These are phyloP conservation scores for Marmota flaviventris DNA, from an alignment of 2,113 vertebrate species.

Conservation along the genomic window DNA sequence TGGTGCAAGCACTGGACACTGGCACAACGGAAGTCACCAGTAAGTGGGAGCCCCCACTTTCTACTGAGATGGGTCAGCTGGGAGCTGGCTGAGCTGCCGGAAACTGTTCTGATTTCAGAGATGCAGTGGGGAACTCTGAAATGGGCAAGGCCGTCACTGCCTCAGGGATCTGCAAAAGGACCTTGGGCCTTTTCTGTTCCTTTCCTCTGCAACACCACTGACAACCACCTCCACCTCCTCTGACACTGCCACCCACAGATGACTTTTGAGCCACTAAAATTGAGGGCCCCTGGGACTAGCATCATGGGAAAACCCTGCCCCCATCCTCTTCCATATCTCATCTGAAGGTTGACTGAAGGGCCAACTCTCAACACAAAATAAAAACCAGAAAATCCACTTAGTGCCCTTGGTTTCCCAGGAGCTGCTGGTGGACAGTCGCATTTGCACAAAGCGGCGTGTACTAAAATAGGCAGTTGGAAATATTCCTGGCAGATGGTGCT, in stretches of 20 bases:
- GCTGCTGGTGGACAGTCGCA: slow-evolving; percentile 36
- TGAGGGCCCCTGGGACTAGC: not conserved
- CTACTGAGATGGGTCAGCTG: not conserved
- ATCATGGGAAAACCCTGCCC: slow-evolving; percentile 52
- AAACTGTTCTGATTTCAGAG: not conserved
- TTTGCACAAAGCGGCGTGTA: slow-evolving; percentile 56
- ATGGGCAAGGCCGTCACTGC: not conserved
- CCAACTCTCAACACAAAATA: not conserved
- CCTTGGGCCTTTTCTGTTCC: not conserved
- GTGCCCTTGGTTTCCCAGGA: slow-evolving; percentile 57
- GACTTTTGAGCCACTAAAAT: slow-evolving; percentile 10
- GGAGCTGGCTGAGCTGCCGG: not conserved
- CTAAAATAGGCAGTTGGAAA: slow-evolving; percentile 84
- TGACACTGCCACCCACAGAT: not conserved
- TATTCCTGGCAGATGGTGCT: slow-evolving; percentile 74
- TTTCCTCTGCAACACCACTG: too few species aligned
- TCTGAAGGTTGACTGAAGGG: slow-evolving; percentile 52
- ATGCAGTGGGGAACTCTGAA: not conserved
- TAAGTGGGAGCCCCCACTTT: not conserved
- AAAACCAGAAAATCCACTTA: slow-evolving; percentile 39
- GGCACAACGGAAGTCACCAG: not conserved
- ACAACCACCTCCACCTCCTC: not conserved
- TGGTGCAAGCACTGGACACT: not conserved
- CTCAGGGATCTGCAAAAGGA: not conserved
- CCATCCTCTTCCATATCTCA: not conserved